phyloP scores from a whole-genome alignment of 1,140 invertebrate species.

The Heliothis subflexa region DNA sequence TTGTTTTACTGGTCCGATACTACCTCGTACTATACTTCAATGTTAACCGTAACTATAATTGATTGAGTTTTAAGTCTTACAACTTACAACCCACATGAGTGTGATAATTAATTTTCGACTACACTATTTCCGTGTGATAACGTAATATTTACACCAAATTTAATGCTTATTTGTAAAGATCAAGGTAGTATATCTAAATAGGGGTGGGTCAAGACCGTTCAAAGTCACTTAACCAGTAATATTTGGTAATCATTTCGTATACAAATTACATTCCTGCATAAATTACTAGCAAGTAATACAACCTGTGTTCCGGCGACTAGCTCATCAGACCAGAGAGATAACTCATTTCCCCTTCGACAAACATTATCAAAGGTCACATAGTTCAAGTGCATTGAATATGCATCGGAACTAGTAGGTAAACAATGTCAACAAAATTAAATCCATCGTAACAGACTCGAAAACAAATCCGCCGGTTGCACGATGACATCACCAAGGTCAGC shows the following conservation, averaged over 20 bases:
- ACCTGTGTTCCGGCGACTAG: not conserved
- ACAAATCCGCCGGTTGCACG: slow-evolving; percentile 60
- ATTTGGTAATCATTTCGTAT: slow-evolving; percentile 14
- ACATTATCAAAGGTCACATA: slow-evolving; percentile 20
- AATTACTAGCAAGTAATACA: not conserved
- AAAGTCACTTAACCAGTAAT: not conserved
- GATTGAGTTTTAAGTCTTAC: not conserved
- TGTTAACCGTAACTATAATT: not conserved
- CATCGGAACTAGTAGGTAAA: slow-evolving; percentile 28
- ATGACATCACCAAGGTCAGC: slow-evolving; percentile 81
- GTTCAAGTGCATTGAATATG: slow-evolving; percentile 29
- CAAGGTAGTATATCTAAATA: not conserved
- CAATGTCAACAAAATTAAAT: slow-evolving; percentile 47
- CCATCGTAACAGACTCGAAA: slow-evolving; percentile 55
- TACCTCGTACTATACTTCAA: not conserved
- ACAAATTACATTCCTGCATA: slow-evolving; percentile 29
- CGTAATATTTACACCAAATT: not conserved
- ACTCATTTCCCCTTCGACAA: not conserved
- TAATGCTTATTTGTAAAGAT: not conserved
- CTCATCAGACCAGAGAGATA: slow-evolving; percentile 11
- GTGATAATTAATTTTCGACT: too few relatives aligned
- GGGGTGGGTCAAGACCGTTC: slow-evolving; percentile 6
- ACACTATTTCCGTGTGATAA: not conserved
- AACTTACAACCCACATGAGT: too few relatives aligned
- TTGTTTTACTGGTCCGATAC: not conserved